phyloP scores from a whole-genome alignment of 2,888 invertebrate species.

The Hipparchia sbordonii region DNA sequence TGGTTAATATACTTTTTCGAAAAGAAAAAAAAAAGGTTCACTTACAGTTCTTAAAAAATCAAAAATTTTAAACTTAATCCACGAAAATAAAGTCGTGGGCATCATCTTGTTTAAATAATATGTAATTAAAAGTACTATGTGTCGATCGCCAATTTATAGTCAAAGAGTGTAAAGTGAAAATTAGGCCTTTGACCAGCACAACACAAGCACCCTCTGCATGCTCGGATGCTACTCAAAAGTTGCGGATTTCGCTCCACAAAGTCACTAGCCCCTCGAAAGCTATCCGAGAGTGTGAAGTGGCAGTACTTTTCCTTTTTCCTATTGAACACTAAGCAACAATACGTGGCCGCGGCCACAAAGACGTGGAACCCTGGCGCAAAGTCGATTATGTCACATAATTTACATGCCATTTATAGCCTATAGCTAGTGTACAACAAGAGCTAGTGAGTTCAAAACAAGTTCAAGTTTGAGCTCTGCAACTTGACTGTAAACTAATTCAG shows the following conservation, averaged over 20 bases:
- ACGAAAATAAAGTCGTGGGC: background rate
- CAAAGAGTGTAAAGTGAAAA: slow-evolving; percentile 6
- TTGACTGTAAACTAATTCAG: too few relatives aligned
- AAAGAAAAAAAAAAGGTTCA: too few relatives aligned
- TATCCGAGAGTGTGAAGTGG: slow-evolving; percentile 28
- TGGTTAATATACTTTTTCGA: too few relatives aligned
- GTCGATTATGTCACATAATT: slow-evolving; percentile 34
- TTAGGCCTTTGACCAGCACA: slow-evolving; percentile 30
- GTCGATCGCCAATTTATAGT: background rate
- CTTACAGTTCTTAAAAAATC: too few relatives aligned
- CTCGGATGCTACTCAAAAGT: slow-evolving; percentile 24
- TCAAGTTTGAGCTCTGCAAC: background rate
- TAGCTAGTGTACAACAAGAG: slow-evolving; percentile 8
- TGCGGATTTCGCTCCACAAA: slow-evolving; percentile 29
- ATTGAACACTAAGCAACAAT: slow-evolving; percentile 33
- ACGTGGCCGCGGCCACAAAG: slow-evolving; percentile 30
- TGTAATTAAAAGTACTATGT: background rate
- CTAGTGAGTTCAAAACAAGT: background rate
- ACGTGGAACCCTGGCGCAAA: slow-evolving; percentile 22
- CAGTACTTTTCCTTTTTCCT: slow-evolving; percentile 31
- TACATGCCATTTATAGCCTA: slow-evolving; percentile 21
- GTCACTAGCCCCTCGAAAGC: slow-evolving; percentile 22
- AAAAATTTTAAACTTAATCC: too few relatives aligned
- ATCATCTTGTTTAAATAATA: background rate
- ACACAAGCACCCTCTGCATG: slow-evolving; percentile 27